Conservation (phyloP, 1,140 invertebrate species). For the Pristionchus pacificus region DNA sequence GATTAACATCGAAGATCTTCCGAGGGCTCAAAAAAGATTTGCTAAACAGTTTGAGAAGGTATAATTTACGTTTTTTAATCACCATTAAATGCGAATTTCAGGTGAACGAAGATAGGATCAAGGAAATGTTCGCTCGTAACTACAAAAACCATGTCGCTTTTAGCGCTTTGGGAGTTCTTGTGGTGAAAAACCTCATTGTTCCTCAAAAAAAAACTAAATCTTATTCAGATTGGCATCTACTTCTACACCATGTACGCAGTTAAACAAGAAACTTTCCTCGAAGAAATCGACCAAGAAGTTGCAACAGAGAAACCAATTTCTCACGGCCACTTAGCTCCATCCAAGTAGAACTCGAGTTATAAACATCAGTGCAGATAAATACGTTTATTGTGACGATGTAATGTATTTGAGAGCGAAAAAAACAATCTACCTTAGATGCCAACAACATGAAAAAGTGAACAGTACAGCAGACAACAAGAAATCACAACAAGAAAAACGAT, state of each 20-base stretch:
- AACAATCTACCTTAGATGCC: too few species aligned
- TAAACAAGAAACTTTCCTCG: constrained; percentile 55
- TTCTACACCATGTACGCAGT: constrained; percentile 50
- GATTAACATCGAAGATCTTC: constrained; percentile 52
- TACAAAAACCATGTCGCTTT: constrained; percentile 47
- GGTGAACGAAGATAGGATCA: constrained; percentile 46
- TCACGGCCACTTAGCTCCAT: constrained; percentile 25
- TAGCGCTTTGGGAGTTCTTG: constrained; percentile 25
- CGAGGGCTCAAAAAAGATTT: constrained; percentile 53
- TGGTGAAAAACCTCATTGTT: constrained; percentile 23
- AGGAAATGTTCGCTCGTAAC: constrained; percentile 53
- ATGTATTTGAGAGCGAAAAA: too few species aligned
- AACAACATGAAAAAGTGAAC: too few species aligned
- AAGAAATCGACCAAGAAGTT: constrained; percentile 56
- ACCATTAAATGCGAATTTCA: background rate
- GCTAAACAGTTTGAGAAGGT: constrained; percentile 53
- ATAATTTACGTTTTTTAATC: constrained; percentile 2
- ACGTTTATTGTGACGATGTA: constrained; percentile 23
- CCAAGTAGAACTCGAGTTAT: background rate
- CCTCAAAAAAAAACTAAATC: background rate
- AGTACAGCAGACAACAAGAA: too few species aligned
- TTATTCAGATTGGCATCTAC: constrained; percentile 45
- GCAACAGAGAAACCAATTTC: constrained; percentile 40
- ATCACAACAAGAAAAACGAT: too few species aligned
- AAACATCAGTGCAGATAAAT: too few species aligned